Percentiles rank a stretch among this genome's conserved stretches.
Evolutionary conservation across 2,113 vertebrate genomes (phyloP).

Genomic region (Ochotona curzoniae): DNA sequence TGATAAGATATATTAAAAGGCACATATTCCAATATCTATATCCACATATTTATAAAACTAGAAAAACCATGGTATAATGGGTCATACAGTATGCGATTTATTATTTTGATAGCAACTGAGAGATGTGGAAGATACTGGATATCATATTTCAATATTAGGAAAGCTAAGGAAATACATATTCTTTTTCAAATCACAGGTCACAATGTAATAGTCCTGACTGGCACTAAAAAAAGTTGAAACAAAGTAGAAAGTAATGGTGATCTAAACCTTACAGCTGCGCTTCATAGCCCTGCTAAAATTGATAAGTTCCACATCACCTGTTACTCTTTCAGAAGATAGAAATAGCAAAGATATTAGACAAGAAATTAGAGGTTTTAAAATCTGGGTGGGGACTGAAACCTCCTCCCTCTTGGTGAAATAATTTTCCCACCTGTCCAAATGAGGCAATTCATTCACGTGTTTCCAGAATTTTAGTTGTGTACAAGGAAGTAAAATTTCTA

Average conservation of each 20-base stretch:
- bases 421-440: not conserved
- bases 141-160: not conserved
- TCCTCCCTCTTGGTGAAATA: not conserved
- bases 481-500: conserved; percentile 8
- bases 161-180: conserved; percentile 11
- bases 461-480: conserved; percentile 38
- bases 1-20: not conserved
- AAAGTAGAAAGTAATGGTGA: not conserved
- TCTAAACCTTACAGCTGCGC: not conserved
- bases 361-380: conserved; percentile 10
- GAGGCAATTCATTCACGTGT: not conserved
- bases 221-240: not conserved
- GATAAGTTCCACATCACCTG: not conserved
- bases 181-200: conserved; percentile 24
- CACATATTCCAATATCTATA: not conserved
- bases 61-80: not conserved
- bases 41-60: conserved; percentile 13
- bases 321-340: not conserved
- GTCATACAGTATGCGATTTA: not conserved
- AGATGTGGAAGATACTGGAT: not conserved
- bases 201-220: not conserved
- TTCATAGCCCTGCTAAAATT: not conserved
- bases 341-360: not conserved
- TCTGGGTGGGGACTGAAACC: not conserved
- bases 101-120: conserved; percentile 7